Evolutionary conservation across 2,113 vertebrate genomes (phyloP).

Genomic region (Rutilus rutilus): DNA sequence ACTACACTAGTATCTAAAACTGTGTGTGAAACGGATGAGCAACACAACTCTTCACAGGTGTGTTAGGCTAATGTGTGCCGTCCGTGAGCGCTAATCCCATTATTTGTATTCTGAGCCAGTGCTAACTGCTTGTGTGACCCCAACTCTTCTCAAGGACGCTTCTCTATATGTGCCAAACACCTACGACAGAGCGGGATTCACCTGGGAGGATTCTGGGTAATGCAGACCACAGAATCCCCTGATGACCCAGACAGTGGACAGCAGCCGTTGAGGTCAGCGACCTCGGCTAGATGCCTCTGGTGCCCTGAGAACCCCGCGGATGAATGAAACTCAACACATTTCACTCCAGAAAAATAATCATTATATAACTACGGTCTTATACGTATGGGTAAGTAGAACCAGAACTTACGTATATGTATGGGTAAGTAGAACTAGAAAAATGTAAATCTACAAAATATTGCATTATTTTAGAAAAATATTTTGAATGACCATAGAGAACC

Average conservation of each 20-base stretch:
- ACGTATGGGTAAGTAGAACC: neutral
- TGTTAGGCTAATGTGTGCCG: conserved; percentile 50
- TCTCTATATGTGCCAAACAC: conserved; percentile 50
- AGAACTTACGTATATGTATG: neutral
- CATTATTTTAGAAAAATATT: neutral
- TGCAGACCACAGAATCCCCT: conserved; percentile 31
- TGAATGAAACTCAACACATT: conserved; percentile 20
- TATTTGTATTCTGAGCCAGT: conserved; percentile 54
- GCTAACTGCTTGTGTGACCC: conserved; percentile 55
- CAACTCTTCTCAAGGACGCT: conserved; percentile 57
- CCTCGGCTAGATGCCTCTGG: conserved; percentile 33
- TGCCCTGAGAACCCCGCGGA: conserved; percentile 9
- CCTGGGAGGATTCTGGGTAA: conserved; percentile 37
- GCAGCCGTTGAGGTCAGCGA: conserved; percentile 35
- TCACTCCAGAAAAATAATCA: conserved; percentile 8
- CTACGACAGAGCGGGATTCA: conserved; percentile 44
- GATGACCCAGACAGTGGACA: conserved; percentile 35
- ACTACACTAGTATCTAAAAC: conserved; percentile 16
- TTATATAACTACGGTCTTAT: neutral
- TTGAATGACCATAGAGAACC: neutral
- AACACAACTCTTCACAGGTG: conserved; percentile 43
- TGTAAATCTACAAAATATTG: neutral
- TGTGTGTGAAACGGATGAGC: conserved; percentile 36
- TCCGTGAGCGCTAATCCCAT: conserved; percentile 54
- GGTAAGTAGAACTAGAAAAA: neutral